phyloP scores from a whole-genome alignment of 1,140 invertebrate genomes.

The Aphidius gifuensis region DNA sequence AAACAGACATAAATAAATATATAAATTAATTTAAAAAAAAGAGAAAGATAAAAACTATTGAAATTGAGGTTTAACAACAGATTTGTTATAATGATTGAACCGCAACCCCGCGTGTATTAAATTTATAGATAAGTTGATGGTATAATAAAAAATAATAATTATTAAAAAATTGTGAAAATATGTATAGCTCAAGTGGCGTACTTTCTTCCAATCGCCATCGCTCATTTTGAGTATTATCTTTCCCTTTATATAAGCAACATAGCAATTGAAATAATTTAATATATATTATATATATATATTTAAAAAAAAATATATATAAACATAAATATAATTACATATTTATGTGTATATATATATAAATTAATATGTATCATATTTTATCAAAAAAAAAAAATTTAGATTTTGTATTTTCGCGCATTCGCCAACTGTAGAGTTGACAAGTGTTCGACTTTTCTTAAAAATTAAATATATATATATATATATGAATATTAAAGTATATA shows the following conservation, averaged over 20 bases:
- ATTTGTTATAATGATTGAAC: slow-evolving; percentile 7
- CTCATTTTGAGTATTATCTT: slow-evolving; percentile 48
- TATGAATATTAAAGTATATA: too few species aligned
- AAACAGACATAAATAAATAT: neutral
- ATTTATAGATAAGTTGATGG: slow-evolving; percentile 3
- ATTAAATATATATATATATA: neutral
- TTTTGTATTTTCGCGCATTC: slow-evolving; percentile 49
- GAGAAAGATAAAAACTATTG: slow-evolving; percentile 19
- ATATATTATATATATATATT: slow-evolving; percentile 38
- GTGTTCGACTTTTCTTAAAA: slow-evolving; percentile 4
- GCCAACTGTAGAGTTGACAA: slow-evolving; percentile 37
- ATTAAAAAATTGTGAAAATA: slow-evolving; percentile 9
- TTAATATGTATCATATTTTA: slow-evolving; percentile 43
- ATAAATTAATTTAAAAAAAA: slow-evolving; percentile 15
- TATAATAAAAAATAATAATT: neutral
- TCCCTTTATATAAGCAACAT: slow-evolving; percentile 48
- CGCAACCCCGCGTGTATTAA: slow-evolving; percentile 27
- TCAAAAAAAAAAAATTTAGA: slow-evolving; percentile 39
- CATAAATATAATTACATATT: slow-evolving; percentile 22
- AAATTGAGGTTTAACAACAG: slow-evolving; percentile 13
- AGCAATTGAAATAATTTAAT: slow-evolving; percentile 43
- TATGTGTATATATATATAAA: slow-evolving; percentile 27
- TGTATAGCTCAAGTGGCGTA: slow-evolving; percentile 29
- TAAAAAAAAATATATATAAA: slow-evolving; percentile 35
- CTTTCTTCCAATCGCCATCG: slow-evolving; percentile 44